These are phyloP conservation scores for Oxytorus armatus DNA, from an alignment of 2,888 invertebrate species.

Conservation along the genomic window DNA sequence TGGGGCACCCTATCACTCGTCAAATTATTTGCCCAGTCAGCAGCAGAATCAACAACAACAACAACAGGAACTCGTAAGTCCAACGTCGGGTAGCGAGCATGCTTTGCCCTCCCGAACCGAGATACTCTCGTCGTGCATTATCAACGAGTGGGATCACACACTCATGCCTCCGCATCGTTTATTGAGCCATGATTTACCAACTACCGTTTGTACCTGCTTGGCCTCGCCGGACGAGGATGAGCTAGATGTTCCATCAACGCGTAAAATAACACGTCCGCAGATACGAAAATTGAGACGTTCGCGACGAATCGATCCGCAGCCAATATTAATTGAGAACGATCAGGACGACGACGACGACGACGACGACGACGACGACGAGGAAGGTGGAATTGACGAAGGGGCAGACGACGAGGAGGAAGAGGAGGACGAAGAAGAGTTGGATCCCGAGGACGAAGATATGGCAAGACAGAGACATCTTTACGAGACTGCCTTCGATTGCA, in stretches of 20 bases:
- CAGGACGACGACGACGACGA: constrained; percentile 85
- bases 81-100: constrained; percentile 79
- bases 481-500: constrained; percentile 96
- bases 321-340: constrained; percentile 87
- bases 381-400: constrained; percentile 83
- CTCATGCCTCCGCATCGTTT: constrained; percentile 91
- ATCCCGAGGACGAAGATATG: constrained; percentile 85
- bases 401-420: constrained; percentile 84
- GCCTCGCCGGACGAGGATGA: constrained; percentile 87
- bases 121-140: constrained; percentile 82
- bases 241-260: constrained; percentile 84
- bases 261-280: constrained; percentile 71
- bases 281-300: constrained; percentile 87
- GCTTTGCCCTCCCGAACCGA: constrained; percentile 75
- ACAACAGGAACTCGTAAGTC: constrained; percentile 77
- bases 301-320: constrained; percentile 89
- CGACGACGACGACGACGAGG: constrained; percentile 79
- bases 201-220: constrained; percentile 90
- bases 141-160: constrained; percentile 84
- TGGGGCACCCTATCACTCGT: constrained; percentile 85
- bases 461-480: constrained; percentile 91
- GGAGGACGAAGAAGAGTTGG: constrained; percentile 72
- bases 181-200: constrained; percentile 86
- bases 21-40: constrained; percentile 70
- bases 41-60: constrained; percentile 69